phyloP scores from a whole-genome alignment of 2,888 invertebrate genomes.

The Galeruca laticollis region DNA sequence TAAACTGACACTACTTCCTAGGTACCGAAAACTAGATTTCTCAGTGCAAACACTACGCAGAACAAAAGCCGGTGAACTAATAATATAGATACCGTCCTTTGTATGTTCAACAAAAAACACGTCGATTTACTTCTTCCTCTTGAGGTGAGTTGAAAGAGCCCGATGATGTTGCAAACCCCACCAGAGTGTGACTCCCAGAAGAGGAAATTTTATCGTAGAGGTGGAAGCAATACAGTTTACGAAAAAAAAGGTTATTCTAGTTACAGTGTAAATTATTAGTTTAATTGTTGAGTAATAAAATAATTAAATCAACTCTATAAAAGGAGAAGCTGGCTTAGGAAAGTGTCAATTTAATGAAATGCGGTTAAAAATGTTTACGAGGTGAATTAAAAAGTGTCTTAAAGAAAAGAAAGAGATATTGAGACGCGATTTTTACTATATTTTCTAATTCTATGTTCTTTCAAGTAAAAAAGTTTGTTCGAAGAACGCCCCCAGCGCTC shows the following conservation, averaged over 20 bases:
- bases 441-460: too few relatives aligned
- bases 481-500: too few relatives aligned
- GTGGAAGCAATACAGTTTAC: neutral
- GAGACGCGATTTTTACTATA: too few relatives aligned
- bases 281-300: too few relatives aligned
- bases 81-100: conserved; percentile 20
- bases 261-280: neutral
- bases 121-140: conserved; percentile 39
- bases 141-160: conserved; percentile 27
- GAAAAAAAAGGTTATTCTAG: too few relatives aligned
- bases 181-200: conserved; percentile 12
- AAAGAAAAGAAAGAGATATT: too few relatives aligned
- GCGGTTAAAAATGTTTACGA: too few relatives aligned
- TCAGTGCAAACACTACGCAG: conserved; percentile 16
- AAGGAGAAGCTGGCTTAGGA: too few relatives aligned
- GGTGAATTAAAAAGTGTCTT: too few relatives aligned
- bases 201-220: neutral
- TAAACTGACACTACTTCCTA: conserved; percentile 8
- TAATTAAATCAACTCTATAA: too few relatives aligned
- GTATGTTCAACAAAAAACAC: conserved; percentile 51
- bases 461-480: too few relatives aligned
- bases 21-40: conserved; percentile 13
- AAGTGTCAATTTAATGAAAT: too few relatives aligned
- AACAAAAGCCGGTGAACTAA: conserved; percentile 28
- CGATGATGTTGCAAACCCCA: conserved; percentile 16